These are phyloP conservation scores for Yponomeuta plumbellus DNA, from an alignment of 2,888 invertebrate genomes.

Conservation along the genomic window DNA sequence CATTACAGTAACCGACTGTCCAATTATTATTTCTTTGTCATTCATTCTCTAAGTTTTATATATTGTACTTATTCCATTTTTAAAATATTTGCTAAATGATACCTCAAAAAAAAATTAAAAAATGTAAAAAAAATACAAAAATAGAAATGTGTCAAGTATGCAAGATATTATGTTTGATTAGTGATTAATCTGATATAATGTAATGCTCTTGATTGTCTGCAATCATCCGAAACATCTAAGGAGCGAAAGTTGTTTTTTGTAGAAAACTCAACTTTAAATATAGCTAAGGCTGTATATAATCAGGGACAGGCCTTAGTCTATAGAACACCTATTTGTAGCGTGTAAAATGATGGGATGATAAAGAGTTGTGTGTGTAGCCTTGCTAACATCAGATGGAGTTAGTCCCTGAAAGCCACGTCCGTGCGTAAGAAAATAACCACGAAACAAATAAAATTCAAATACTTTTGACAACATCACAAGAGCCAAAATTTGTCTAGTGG, in stretches of 20 bases:
- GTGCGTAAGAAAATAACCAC: neutral
- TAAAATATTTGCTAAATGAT: slow-evolving; percentile 66
- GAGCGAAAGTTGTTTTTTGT: slow-evolving; percentile 36
- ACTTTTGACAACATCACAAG: neutral
- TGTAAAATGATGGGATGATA: neutral
- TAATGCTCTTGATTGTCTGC: slow-evolving; percentile 58
- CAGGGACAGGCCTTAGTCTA: neutral
- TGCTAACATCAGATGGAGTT: neutral
- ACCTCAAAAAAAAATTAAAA: slow-evolving; percentile 50
- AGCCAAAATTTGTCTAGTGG: neutral
- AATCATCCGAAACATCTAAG: slow-evolving; percentile 44
- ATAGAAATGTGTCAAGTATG: slow-evolving; percentile 54
- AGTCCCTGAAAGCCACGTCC: neutral
- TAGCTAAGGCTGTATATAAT: neutral
- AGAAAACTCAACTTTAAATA: neutral
- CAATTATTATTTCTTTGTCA: slow-evolving; percentile 42
- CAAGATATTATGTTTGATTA: slow-evolving; percentile 72
- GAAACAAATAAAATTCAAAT: neutral
- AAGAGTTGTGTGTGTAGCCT: neutral
- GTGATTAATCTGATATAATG: slow-evolving; percentile 66
- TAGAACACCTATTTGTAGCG: neutral
- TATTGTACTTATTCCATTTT: slow-evolving; percentile 74
- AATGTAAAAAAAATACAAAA: slow-evolving; percentile 52
- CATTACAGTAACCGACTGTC: slow-evolving; percentile 28
- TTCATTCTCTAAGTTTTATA: slow-evolving; percentile 50